Evolutionary conservation across 2,888 invertebrate genomes (phyloP), one percentile per base, ranked within the genome.

Genomic region (Autographa gamma): DNA sequence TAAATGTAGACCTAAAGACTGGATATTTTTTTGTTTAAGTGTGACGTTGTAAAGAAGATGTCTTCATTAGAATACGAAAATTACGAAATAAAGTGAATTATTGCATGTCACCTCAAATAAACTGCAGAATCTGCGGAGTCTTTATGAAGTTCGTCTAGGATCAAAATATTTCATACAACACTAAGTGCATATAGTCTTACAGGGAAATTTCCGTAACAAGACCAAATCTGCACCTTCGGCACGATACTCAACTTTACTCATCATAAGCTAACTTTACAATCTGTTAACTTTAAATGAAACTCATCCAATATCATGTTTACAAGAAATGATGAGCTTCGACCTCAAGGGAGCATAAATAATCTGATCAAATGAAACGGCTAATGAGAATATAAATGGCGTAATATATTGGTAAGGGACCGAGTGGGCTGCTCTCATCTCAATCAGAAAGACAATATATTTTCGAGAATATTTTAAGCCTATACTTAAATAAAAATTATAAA

Each of bases 301-400:
- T 85, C 85, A 82, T 86, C 85, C 85, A 88, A 90, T 87, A 90
- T 84, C 74, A 83, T 90, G 90, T 90, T 91, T 90, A 91, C 90
- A 89, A 90, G 90, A 90, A 90, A 90, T 91, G 88, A 92, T 92
- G 92, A 91, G 91, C 83, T 88, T 83, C 82, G 84, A 85, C 83
- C 94, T 89, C 93, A 68, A 85, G 94, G 91, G 93, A 92, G 85
- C 85, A 81, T 86, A 88, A 91, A 88, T 91, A 92, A 94, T 93
- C 90, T 90, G 91, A 92, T 92, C 91, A 92, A 93, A 93, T 93
- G 92, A 93, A 92, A 92, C 91, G 90, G 91, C 90, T 94, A 93
- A 94, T 95, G 93, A 93, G 93, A 93, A 93, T 88, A 92, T 93
- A 93, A 94, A 93, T 93, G 90, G 91, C 89, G 89, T 92, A 90